Evolutionary conservation across 1,140 invertebrate species (phyloP), one percentile per base, ranked within the genome.

Genomic region (Helicoverpa armigera): DNA sequence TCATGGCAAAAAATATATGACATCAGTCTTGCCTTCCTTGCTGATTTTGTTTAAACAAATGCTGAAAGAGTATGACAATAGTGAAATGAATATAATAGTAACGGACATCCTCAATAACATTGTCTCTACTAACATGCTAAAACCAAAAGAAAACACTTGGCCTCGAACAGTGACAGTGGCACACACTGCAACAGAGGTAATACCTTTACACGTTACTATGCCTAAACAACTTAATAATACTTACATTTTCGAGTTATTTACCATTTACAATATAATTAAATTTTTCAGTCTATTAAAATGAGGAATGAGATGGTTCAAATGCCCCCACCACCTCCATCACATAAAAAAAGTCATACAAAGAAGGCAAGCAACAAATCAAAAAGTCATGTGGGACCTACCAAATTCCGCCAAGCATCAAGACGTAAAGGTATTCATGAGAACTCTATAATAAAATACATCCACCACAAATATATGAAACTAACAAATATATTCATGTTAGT

Each of bases 51-150:
- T 93, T 29, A 92, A 89, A 84, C 76, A 83, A 43, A 83, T 92
- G 79, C 77, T 94, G 23, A 78, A 86, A 13, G 87, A 92, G 75
- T 91, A 88, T 84, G 84, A 94, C 69, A 87, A 90, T 18, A 92
- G 91, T 84, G 87, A 88, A 84, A 88, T 92, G 58, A 94, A 94
- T 82, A 90, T 91, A 70, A 61, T 88, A 53, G 78, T 91, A 53
- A 91, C 88, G 13, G 89, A 88, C 79, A 90, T 92, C 80, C 67
- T 94, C 35, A 89, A 87, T 54, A 92, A 91, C 80, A 79, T 94
- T 56, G 79, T 92, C 54, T 76, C 89, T 2, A 87, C 89, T 72
- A 89, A 82, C 81, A 82, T 86, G 31, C 51, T 83, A 10, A 16
- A 29, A 53, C 84, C 87, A 77, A 67, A 77, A 43, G 86, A 80